These are phyloP conservation scores for Cryptoleucopteryx plumbea DNA, from an alignment of 2,113 vertebrate species.

Conservation along the genomic window DNA sequence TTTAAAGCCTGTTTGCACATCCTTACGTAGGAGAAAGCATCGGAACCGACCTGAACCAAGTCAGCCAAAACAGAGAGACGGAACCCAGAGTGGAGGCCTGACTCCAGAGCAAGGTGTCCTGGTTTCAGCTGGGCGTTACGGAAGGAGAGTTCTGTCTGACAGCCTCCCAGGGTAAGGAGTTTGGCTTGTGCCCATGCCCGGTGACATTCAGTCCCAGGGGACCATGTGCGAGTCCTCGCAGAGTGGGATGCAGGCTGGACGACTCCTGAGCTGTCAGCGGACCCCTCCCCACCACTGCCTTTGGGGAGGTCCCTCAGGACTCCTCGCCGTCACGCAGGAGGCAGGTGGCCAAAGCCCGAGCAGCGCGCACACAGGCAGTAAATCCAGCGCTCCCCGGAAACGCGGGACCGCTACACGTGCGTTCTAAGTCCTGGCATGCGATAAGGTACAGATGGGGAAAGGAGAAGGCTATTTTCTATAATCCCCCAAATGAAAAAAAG, in stretches of 20 bases:
- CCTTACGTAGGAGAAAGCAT: background rate
- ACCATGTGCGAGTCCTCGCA: background rate
- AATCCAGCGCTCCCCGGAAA: background rate
- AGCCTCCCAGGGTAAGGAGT: background rate
- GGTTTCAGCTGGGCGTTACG: no score
- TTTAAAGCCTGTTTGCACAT: background rate
- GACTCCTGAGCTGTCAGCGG: background rate
- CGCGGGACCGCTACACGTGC: fast-evolving
- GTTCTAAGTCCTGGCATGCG: no score
- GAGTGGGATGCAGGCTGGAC: background rate
- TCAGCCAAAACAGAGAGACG: background rate
- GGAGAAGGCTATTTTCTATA: background rate
- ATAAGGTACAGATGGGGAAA: background rate
- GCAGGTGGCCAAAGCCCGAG: background rate
- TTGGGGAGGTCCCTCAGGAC: background rate
- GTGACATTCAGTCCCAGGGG: background rate
- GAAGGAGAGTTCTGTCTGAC: background rate
- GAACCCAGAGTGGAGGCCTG: background rate
- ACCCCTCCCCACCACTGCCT: background rate
- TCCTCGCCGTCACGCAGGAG: fast-evolving
- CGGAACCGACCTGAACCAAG: background rate
- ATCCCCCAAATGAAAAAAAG: background rate
- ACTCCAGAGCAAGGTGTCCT: background rate
- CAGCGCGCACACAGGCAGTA: background rate
- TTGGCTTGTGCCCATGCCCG: background rate